Base-by-base conservation (phyloP, 1,140 invertebrate genomes). In the Parasteatoda tepidariorum region DNA sequence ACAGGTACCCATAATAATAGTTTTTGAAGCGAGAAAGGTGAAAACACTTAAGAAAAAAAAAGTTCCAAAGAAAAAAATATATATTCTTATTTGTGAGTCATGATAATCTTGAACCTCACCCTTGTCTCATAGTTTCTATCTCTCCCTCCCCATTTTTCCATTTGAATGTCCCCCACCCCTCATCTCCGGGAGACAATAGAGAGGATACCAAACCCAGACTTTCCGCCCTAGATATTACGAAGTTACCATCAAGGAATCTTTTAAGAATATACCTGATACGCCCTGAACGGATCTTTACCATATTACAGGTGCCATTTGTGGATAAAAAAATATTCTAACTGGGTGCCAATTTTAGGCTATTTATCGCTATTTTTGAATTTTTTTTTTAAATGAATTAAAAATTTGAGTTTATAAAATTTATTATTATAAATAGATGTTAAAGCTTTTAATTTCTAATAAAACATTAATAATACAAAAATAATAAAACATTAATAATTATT, bases 251-350 rank as follows among this genome's bases (percentile, higher is more conserved):
- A 33, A 28, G 48, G 28, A 28, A 71, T 71, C 68, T 28, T 33
- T 48, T 28, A 71, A 61, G 57, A 61, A 74, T 74, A 48, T 55
- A 61, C 55, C 57, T 61, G 57, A 61, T 57, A 74, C 71, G 71
- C 71, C 71, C 71, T 55, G 71, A 74, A 74, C 71, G 71, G 71
- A 74, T 57, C 71, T 61, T 24, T 74, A 74, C 71, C 31, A 71
- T 74, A 33, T 74, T 74, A 74, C 71, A 74, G 71, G 71, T 74
- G 71, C 71, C 7, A 61, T 38, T 74, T 74, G 24, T 24, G 11
- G 9, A 48, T 48, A 13, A 48, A 18, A 48, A 48, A 48, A 48
- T 31, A 15, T 28, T 2, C 0, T 22, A 61, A 26, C 18, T 48
- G 38, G 71, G 22, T 7, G 33, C 18, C 54, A 15, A 0, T 59